Evolutionary conservation across 2,113 vertebrate species (phyloP).

Genomic region (Notothenia rossii): DNA sequence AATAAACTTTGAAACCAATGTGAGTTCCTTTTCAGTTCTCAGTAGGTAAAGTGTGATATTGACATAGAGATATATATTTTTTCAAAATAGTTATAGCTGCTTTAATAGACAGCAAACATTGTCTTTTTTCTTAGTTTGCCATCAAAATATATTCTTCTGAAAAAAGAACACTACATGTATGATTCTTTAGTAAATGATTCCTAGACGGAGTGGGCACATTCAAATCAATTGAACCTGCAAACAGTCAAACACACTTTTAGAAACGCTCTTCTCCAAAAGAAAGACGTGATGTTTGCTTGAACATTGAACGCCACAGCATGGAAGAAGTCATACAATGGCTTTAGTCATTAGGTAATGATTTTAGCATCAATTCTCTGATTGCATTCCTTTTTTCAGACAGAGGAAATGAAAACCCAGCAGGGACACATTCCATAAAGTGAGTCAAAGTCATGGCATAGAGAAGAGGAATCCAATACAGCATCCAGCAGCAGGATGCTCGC

Average conservation of each 20-base stretch:
- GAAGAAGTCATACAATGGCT: constrained; percentile 65
- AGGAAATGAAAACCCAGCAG: constrained; percentile 78
- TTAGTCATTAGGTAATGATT: constrained; percentile 80
- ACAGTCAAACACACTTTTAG: constrained; percentile 40
- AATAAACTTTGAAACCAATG: background rate
- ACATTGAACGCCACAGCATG: constrained; percentile 58
- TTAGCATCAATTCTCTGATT: constrained; percentile 72
- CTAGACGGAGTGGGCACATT: constrained; percentile 42
- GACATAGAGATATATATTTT: background rate
- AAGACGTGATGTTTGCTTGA: constrained; percentile 34
- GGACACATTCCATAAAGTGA: constrained; percentile 69
- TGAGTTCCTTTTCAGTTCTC: background rate
- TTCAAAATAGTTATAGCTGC: background rate
- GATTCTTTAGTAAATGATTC: background rate
- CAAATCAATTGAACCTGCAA: constrained; percentile 29
- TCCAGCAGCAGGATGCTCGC: constrained; percentile 41
- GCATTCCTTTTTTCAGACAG: constrained; percentile 69
- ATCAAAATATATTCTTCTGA: background rate
- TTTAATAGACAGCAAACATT: background rate
- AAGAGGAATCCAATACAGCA: constrained; percentile 32
- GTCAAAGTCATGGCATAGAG: constrained; percentile 56
- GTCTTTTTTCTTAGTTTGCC: background rate
- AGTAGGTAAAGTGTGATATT: too few species aligned
- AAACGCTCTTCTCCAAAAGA: constrained; percentile 36
- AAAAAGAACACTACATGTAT: background rate